Percentiles rank a stretch among this genome's conserved stretches.
Evolutionary conservation across 53 echinoderm and acorn worm genomes (phyloP).

Genomic region (Stichopus horrens): DNA sequence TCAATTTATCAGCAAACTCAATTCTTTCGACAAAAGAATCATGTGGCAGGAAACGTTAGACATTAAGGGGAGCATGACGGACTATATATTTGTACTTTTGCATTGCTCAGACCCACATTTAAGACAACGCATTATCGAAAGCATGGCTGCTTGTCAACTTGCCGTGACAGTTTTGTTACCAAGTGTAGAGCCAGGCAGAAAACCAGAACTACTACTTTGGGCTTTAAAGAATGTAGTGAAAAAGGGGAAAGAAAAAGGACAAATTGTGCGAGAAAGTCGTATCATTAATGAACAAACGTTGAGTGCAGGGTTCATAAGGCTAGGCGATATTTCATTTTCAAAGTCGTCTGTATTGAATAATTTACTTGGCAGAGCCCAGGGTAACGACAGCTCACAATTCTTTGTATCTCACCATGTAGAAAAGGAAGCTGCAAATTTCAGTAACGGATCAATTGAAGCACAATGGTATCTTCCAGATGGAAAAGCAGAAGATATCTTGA

Average conservation of each 20-base stretch:
- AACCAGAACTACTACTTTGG: neutral
- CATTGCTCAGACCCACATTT: constrained; percentile 4
- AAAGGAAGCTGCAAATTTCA: neutral
- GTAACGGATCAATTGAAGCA: neutral
- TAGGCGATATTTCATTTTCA: neutral
- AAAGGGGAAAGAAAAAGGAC: neutral
- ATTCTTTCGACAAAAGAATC: neutral
- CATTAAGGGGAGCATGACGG: neutral
- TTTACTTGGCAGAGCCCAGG: neutral
- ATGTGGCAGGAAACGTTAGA: neutral
- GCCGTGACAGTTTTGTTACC: neutral
- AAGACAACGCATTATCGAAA: neutral
- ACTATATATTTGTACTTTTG: neutral
- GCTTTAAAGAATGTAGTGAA: neutral
- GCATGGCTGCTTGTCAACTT: neutral
- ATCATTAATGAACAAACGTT: neutral
- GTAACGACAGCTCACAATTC: neutral
- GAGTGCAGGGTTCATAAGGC: neutral
- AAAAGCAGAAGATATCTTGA: neutral
- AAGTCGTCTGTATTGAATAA: neutral
- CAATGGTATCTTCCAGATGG: constrained; percentile 1
- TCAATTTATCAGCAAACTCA: neutral
- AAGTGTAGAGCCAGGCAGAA: neutral
- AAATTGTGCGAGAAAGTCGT: neutral
- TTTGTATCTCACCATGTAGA: neutral